phyloP scores from a whole-genome alignment of 2,113 vertebrate genomes.

The Coracopsis vasa region DNA sequence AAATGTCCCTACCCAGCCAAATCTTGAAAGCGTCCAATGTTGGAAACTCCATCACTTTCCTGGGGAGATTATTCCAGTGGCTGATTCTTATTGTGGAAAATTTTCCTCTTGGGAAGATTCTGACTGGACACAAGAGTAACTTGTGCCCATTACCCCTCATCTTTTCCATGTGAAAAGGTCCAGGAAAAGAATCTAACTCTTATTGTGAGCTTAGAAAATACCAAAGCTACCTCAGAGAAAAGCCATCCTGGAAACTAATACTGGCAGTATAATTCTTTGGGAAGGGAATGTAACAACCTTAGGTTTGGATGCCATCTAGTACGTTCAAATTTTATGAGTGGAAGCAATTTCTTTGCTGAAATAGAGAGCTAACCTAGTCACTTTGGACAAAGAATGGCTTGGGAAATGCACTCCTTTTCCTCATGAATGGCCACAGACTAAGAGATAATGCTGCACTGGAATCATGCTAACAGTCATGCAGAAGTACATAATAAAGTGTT shows the following conservation, averaged over 20 bases:
- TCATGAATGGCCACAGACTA: not conserved
- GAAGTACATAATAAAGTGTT: not conserved
- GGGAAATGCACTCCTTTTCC: not conserved
- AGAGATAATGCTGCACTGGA: not conserved
- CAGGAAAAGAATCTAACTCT: not conserved
- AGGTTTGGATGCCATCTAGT: not conserved
- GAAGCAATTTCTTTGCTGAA: not conserved
- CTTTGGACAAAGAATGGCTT: not conserved
- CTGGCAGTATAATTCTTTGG: not conserved
- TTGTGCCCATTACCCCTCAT: not conserved
- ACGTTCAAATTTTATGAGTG: not conserved
- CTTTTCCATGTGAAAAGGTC: not conserved
- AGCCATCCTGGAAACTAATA: not conserved
- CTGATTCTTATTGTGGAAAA: not conserved
- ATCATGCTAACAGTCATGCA: not conserved
- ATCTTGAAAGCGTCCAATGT: not conserved
- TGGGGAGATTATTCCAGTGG: not conserved
- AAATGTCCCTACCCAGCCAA: not conserved
- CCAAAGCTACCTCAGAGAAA: not conserved
- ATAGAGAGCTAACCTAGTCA: not conserved
- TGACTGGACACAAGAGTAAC: not conserved
- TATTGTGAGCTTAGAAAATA: not conserved
- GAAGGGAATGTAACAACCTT: not conserved
- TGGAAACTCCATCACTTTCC: not conserved
- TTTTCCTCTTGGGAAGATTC: not conserved